These are phyloP conservation scores for Apotomis capreana DNA, from an alignment of 2,888 invertebrate genomes.

Conservation along the genomic window DNA sequence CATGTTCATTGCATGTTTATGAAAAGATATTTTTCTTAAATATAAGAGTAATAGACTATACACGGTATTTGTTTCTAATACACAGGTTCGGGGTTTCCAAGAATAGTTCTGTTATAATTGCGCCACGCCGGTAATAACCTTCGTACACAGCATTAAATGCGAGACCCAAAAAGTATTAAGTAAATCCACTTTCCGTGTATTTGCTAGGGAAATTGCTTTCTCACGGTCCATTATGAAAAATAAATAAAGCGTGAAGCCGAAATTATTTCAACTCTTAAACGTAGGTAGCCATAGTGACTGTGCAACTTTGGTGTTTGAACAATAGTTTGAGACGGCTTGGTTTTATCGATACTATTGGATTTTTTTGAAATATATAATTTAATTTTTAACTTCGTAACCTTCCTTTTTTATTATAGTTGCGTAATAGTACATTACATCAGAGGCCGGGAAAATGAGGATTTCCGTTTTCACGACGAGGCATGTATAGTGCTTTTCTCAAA, in stretches of 20 bases:
- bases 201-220: conserved; percentile 57
- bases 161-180: conserved; percentile 42
- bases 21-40: too few species aligned
- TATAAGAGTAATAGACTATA: too few species aligned
- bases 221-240: conserved; percentile 74
- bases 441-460: too few species aligned
- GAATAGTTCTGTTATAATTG: not conserved
- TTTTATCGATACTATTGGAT: conserved; percentile 40
- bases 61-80: too few species aligned
- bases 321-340: conserved; percentile 59
- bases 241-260: conserved; percentile 74
- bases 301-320: conserved; percentile 62
- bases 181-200: conserved; percentile 51
- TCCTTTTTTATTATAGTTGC: not conserved
- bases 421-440: too few species aligned
- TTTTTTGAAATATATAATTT: not conserved
- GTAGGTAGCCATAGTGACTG: conserved; percentile 66
- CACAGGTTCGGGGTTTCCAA: too few species aligned
- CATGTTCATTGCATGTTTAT: too few species aligned
- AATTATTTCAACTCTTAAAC: conserved; percentile 76
- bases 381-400: not conserved
- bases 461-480: too few species aligned
- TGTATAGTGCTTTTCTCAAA: too few species aligned
- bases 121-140: conserved; percentile 9
- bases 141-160: not conserved